Base-by-base conservation (phyloP, 2,113 vertebrate species). In the Calidris pugnax region DNA sequence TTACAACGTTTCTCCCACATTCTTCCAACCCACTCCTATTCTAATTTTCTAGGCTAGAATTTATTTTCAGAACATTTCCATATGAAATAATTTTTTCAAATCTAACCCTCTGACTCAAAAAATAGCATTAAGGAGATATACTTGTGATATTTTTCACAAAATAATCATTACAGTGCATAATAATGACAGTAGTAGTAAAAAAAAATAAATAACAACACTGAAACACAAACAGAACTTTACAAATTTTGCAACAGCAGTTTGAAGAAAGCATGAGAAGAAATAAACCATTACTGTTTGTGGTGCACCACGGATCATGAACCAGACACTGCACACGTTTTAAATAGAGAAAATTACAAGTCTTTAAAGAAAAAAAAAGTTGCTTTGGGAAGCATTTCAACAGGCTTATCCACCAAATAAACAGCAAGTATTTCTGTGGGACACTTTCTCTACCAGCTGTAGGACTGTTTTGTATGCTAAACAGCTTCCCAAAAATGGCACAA, bases 1-100 rank as follows among this genome's bases (percentile, higher is more conserved):
- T 86, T 73, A 84, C 48, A 76, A 78, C 89, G 77, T 66, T 92
- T 78, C 87, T 96, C 80, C 86, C 66, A 87, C 89, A 26, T 82
- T 87, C 45, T 89, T 76, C 35, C 86, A 92, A 67, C 94, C 89
- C 74, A 85, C 95, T 85, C 62, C 18, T 89, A 21, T 32, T 74
- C 76, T 78, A 81, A 81, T 76, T 57, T 91, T 94, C 75, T 60
- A 76, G 23, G n/a, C 10, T 85, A 62, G 69, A 94, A 89, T 90
- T 89, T 74, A 90, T 94, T 85, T 87, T 89, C 73, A 89, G 68
- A 84, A 56, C 33, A 71, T 78, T 81, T 81, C 47, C 53, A 87
- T 60, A 68, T 26, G 72, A 87, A 94, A 81, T 55, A 74, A 3
- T 39, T 77, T 73, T 55, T 62, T 48, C 21, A 75, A 30, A 89